phyloP scores from a whole-genome alignment of 1,140 invertebrate genomes.

The Caenorhabditis brenneri region DNA sequence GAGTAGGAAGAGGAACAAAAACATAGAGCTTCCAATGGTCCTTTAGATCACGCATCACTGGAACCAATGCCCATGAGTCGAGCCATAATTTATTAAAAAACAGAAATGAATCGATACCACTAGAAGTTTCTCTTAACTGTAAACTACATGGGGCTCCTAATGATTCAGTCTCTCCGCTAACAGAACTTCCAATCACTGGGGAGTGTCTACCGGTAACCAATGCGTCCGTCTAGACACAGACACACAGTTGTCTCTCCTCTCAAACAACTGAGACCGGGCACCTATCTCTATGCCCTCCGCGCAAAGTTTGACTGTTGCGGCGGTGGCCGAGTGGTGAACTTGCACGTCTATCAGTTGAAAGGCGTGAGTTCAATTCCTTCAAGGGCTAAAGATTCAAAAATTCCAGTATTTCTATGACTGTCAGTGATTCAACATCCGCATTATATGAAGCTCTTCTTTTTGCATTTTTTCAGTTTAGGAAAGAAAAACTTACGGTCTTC shows the following conservation, averaged over 20 bases:
- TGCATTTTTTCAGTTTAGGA: background rate
- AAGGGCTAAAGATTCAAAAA: background rate
- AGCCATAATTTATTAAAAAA: slow-evolving; percentile 20
- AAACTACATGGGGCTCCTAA: too few species aligned
- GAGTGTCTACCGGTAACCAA: background rate
- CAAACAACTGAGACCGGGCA: background rate
- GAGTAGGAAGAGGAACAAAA: background rate
- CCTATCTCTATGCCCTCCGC: background rate
- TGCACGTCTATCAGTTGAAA: background rate
- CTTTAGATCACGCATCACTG: slow-evolving; percentile 23
- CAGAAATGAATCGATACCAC: background rate
- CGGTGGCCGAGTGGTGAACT: background rate
- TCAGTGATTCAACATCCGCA: background rate
- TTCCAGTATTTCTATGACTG: slow-evolving; percentile 29
- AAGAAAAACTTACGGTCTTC: slow-evolving; percentile 27
- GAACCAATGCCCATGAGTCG: background rate
- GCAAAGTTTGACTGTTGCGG: background rate
- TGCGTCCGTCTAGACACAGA: background rate
- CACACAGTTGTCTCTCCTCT: background rate
- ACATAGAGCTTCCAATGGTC: background rate
- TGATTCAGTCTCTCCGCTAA: too few species aligned
- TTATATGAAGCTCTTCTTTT: slow-evolving; percentile 4
- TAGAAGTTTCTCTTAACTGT: too few species aligned
- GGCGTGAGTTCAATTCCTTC: background rate
- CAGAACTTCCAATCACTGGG: background rate